phyloP scores from a whole-genome alignment of 1,140 invertebrate species.

The Cotesia typhae region DNA sequence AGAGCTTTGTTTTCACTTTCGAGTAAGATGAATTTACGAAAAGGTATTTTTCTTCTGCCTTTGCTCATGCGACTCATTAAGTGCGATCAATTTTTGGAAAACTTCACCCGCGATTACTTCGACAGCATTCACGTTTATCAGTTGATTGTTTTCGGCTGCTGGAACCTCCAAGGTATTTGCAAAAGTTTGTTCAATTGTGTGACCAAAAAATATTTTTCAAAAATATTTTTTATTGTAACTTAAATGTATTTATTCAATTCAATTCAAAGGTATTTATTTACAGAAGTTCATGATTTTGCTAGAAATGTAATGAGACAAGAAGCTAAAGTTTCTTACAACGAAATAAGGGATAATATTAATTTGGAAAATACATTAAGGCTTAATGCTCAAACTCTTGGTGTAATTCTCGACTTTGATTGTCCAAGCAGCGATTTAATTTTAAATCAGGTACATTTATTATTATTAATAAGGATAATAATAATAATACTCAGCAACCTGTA shows the following conservation, averaged over 20 bases:
- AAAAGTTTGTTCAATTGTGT: background rate
- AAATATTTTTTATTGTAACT: too few relatives aligned
- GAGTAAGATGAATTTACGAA: background rate
- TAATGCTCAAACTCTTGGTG: slow-evolving; percentile 51
- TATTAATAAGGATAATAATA: too few relatives aligned
- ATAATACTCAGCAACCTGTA: too few relatives aligned
- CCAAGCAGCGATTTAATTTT: slow-evolving; percentile 35
- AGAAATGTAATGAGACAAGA: slow-evolving; percentile 21
- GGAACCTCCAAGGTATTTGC: slow-evolving; percentile 32
- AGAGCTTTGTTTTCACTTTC: background rate
- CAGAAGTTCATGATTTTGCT: slow-evolving; percentile 35
- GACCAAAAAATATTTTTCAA: too few relatives aligned
- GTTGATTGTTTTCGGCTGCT: slow-evolving; percentile 42
- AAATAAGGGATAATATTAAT: slow-evolving; percentile 35
- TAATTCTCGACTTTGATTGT: slow-evolving; percentile 51
- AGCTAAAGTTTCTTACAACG: slow-evolving; percentile 35
- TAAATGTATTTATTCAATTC: too few relatives aligned
- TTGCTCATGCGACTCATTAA: background rate
- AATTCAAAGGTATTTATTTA: background rate
- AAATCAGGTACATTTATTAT: slow-evolving; percentile 17
- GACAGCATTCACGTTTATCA: slow-evolving; percentile 31
- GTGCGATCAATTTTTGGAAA: slow-evolving; percentile 8
- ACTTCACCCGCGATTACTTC: slow-evolving; percentile 39
- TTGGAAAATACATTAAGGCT: slow-evolving; percentile 43
- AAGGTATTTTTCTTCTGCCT: background rate